A percentile compares a stretch with the other conserved stretches of the same genome.
phyloP scores from a whole-genome alignment of 2,797 vertebrate genomes.

The Petrocephalus schoutedeni region DNA sequence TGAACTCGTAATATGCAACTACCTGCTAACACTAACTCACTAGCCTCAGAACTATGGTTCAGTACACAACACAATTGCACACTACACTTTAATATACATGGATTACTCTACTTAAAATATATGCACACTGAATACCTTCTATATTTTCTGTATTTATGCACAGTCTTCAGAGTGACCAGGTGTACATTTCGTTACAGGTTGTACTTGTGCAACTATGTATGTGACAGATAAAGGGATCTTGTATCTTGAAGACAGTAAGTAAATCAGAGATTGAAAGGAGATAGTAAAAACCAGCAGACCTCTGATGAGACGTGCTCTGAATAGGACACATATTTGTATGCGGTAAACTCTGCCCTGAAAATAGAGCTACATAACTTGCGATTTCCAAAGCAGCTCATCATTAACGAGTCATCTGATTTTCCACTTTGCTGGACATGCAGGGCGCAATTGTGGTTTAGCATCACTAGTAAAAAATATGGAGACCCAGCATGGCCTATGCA shows the following conservation, averaged over 20 bases:
- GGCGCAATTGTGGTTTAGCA: constrained; percentile 40
- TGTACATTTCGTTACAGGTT: no score
- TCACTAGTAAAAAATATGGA: constrained; percentile 22
- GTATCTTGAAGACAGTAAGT: neutral
- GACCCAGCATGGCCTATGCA: constrained; percentile 28
- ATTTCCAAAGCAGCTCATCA: constrained; percentile 26
- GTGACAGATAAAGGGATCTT: no score
- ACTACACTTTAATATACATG: no score
- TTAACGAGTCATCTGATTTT: constrained; percentile 49
- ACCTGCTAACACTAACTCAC: no score
- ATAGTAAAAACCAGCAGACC: neutral
- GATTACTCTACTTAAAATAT: no score
- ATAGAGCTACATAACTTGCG: neutral
- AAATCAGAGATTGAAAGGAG: neutral
- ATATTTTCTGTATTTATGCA: no score
- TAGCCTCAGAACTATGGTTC: no score
- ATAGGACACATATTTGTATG: neutral
- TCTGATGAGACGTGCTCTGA: neutral
- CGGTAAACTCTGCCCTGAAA: constrained; percentile 1
- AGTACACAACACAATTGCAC: no score
- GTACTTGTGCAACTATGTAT: no score
- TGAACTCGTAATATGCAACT: no score
- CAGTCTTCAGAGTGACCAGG: no score
- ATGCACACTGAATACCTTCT: no score
- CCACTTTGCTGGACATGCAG: constrained; percentile 51